phyloP scores from a whole-genome alignment of 1,140 invertebrate species.

The Drosophila mayri region DNA sequence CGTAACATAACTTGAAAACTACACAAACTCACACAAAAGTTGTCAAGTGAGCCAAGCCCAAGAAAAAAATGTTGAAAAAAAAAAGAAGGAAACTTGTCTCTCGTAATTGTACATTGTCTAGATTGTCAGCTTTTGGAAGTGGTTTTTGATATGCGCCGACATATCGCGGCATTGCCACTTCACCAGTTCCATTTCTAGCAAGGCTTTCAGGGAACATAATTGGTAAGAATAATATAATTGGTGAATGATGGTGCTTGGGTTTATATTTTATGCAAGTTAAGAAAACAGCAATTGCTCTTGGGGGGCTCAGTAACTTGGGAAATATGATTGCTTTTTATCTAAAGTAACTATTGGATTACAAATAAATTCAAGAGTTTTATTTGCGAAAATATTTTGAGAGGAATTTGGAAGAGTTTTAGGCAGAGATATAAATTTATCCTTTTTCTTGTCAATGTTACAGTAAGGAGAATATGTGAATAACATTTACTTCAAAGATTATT shows the following conservation, averaged over 20 bases:
- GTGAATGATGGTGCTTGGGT: constrained; percentile 2
- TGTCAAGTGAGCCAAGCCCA: constrained; percentile 66
- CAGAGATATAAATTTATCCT: not conserved
- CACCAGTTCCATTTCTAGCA: constrained; percentile 15
- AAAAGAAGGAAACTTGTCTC: constrained; percentile 60
- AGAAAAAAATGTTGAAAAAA: constrained; percentile 23
- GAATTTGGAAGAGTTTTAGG: not conserved
- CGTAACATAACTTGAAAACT: constrained; percentile 41
- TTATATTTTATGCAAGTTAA: constrained; percentile 1
- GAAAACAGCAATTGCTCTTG: not conserved
- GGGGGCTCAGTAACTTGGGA: not conserved
- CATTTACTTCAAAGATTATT: not conserved
- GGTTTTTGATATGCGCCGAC: constrained; percentile 73
- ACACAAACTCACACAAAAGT: constrained; percentile 34
- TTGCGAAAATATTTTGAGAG: no score
- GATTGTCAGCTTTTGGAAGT: constrained; percentile 59
- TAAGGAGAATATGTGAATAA: not conserved
- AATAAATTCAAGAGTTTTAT: not conserved
- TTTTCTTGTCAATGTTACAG: not conserved
- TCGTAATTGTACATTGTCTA: constrained; percentile 76
- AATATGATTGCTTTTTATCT: not conserved
- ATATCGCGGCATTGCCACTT: constrained; percentile 46
- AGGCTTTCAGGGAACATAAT: constrained; percentile 15
- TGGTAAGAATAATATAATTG: constrained; percentile 17
- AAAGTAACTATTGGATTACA: not conserved